Evolutionary conservation across 2,888 invertebrate species (phyloP), one percentile per base, ranked within the genome.

Genomic region (Lordiphosa fenestrarum): DNA sequence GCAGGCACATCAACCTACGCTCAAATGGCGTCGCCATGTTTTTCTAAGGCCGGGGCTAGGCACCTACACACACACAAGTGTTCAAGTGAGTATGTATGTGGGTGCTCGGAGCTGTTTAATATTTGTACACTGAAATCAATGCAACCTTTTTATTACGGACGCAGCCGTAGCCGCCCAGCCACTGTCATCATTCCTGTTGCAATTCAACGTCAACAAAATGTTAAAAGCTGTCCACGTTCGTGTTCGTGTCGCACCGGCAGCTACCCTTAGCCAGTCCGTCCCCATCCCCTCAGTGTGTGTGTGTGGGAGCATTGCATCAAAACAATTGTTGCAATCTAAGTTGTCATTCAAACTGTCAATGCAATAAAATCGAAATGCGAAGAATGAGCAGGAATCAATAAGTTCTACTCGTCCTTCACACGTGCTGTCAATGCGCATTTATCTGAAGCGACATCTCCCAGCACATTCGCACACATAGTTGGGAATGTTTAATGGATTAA

Each of bases 21-120:
- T 47, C 25, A 36, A 21, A 57, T 40, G 47, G 57, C 57, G 19
- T 58, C 36, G 12, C 35, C 58, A 30, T 30, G 30, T 58, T 33
- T 55, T 42, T 30, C 35, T 36, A 40, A 47, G 58, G 36, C 47
- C 33, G 13, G 44, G 44, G 1, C 13, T 44, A 12, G 15, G 30
- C 9, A 33, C 33, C 2, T 3, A 9, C 9, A 9, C 30, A 7
- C 2, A 9, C 3, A 9, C 9, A 30, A 7, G 9, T 9, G 0
- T n/a, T n/a, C n/a, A n/a, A 3, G 30, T 30, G 6, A 1, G 9
- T 30, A 7, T 30, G 30, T 30, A 30, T 30, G 30, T 30, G 30
- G 30, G 30, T 38, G 57, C 57, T 57, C 25, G n/a, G 35, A 57
- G 57, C 57, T 15, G 39, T 57, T 57, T 57, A 25, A 57, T 47